phyloP scores from a whole-genome alignment of 1,140 invertebrate genomes.

The Bombus breviceps region DNA sequence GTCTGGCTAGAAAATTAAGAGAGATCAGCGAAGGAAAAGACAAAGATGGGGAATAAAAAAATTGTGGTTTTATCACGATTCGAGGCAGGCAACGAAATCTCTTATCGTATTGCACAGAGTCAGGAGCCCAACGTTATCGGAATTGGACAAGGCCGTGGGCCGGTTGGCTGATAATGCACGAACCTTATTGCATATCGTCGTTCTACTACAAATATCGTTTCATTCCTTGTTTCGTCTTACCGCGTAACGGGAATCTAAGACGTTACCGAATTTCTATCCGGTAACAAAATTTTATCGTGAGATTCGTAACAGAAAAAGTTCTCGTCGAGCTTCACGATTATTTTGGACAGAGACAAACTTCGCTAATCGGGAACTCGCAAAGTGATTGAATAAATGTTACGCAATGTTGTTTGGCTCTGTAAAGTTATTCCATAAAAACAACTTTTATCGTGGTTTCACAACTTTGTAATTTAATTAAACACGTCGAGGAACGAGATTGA shows the following conservation, averaged over 20 bases:
- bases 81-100: conserved; percentile 26
- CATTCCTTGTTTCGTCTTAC: not conserved
- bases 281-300: not conserved
- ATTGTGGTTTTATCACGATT: conserved; percentile 7
- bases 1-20: not conserved
- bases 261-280: not conserved
- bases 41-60: conserved; percentile 3
- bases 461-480: not conserved
- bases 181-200: conserved; percentile 4
- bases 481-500: not conserved
- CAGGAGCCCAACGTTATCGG: conserved; percentile 50
- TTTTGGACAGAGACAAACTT: not conserved
- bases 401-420: not conserved
- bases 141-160: conserved; percentile 58
- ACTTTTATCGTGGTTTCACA: not conserved
- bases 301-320: not conserved
- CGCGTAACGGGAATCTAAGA: not conserved
- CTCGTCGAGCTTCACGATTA: not conserved
- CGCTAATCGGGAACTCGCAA: too few species aligned
- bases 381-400: too few species aligned
- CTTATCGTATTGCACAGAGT: conserved; percentile 35
- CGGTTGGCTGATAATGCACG: conserved; percentile 47
- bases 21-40: not conserved
- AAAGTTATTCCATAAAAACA: not conserved
- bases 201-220: not conserved